Evolutionary conservation across 2,888 invertebrate genomes (phyloP).

Genomic region (Chrysolina americana): DNA sequence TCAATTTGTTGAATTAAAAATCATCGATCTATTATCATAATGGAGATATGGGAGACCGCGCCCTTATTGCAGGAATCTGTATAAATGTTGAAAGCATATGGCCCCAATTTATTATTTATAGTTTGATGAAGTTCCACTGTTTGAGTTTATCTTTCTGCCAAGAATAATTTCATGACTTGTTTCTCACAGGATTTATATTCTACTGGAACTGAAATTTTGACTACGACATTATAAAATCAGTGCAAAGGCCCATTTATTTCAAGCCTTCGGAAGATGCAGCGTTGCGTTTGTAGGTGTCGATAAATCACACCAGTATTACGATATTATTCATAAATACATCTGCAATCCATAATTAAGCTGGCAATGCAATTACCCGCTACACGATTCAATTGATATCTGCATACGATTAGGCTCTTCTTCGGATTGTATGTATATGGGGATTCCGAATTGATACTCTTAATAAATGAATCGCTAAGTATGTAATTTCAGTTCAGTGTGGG

Average conservation of each 20-base stretch:
- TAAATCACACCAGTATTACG: constrained; percentile 55
- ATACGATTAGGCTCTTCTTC: constrained; percentile 51
- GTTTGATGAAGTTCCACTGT: no score
- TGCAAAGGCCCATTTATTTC: constrained; percentile 12
- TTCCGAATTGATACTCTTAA: constrained; percentile 29
- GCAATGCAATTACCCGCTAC: constrained; percentile 58
- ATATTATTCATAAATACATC: constrained; percentile 61
- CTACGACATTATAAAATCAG: neutral
- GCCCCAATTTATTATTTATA: no score
- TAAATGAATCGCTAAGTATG: constrained; percentile 18
- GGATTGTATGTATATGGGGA: constrained; percentile 33
- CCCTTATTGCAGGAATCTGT: no score
- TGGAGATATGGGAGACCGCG: no score
- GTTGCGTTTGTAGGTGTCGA: constrained; percentile 52
- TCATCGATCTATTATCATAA: no score
- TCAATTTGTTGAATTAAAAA: no score
- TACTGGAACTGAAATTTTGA: no score
- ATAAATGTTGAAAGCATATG: no score
- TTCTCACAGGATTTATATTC: no score
- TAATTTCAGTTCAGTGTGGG: constrained; percentile 15
- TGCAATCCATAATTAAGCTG: constrained; percentile 59
- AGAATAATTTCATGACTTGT: no score
- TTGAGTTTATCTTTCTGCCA: no score
- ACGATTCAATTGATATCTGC: constrained; percentile 55
- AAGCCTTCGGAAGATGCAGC: constrained; percentile 11